Evolutionary conservation across 2,888 invertebrate species (phyloP), one percentile per base, ranked within the genome.

Genomic region (Terebella lapidaria): DNA sequence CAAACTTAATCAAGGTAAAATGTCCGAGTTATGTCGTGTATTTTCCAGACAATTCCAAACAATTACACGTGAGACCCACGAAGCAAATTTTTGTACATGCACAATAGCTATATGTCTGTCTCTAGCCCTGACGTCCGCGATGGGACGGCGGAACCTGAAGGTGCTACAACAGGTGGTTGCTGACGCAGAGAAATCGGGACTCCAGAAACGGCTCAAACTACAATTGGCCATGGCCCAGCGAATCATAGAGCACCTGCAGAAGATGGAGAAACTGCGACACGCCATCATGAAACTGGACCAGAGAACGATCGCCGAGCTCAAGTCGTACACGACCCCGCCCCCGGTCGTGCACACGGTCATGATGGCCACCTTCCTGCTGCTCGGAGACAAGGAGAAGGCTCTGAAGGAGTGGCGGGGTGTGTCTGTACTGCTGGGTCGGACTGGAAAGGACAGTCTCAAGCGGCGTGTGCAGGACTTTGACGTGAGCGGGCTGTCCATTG

Each of bases 241-340:
- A 26, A 56, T 64, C 24, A 28, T 59, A 3, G 64, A 64, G 20
- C 59, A 62, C 30, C 57, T 63, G 26, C 1, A 42, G 45, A 28
- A 59, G 2, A 61, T 63, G 4, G 63, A 63, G 54, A 60, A 58
- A 29, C 47, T 59, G 25, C 42, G 61, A n/a, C 74, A 74, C 59
- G 69, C 72, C 3, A 75, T 77, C 4, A 62, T 77, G 22, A 71
- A 70, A 45, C 69, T 78, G 68, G 75, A 78, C 63, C 70, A 70
- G 59, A 74, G 72, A 60, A 74, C 76, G 0, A 71, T 77, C 15
- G 70, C 76, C 2, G 78, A 78, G 65, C 69, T 78, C 58, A 74
- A 72, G 65, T 71, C 74, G 1, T 78, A 77, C 65, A 56, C 67
- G 27, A 72, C 71, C 24, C 78, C 78, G 1, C 76, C 76, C 18